Base-by-base conservation (phyloP, 2,797 vertebrate genomes). In the Eulemur coronatus region DNA sequence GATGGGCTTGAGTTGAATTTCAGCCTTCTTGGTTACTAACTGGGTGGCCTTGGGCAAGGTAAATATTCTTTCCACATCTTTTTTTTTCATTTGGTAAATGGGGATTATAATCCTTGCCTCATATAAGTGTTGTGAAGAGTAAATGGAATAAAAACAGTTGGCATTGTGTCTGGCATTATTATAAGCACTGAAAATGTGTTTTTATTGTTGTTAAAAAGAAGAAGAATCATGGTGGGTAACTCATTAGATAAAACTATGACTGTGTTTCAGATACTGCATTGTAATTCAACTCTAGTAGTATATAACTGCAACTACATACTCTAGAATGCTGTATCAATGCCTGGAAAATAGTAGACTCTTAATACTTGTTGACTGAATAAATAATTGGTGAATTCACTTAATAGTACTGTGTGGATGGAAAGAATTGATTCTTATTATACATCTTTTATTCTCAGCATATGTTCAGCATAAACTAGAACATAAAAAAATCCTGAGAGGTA, bases 61-160 rank as follows among this genome's bases (percentile, higher is more conserved):
- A 88, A 73, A 33, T 87, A 78, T 65, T 67, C 15, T 93, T 85
- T 84, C 30, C 5, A 46, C 2, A 55, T 35, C 15, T 91, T 17
- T 91, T 93, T 57, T 57, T 35, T 61, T 93, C 28, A 87, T 84
- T 33, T 91, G 10, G 41, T 52, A 80, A 89, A 90, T 87, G 81
- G 46, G 14, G 28, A 89, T 92, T 89, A 70, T 78, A 78, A 85
- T 73, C 22, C 1, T 38, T 89, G 20, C 26, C 41, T 80, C 30
- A 76, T 65, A 41, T 72, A 48, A 73, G 22, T 63, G 41, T 72
- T 89, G 48, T 78, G 33, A 89, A 85, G 50, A 82, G 15, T 46
- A 48, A 84, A 84, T 69, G 13, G 55, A 11, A 63, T 84, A 90
- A 93, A 84, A 84, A 24, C 30, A 43, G 2, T 67, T 95, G 70